phyloP scores from a whole-genome alignment of 2,888 invertebrate genomes.

The Plemyria rubiginata region DNA sequence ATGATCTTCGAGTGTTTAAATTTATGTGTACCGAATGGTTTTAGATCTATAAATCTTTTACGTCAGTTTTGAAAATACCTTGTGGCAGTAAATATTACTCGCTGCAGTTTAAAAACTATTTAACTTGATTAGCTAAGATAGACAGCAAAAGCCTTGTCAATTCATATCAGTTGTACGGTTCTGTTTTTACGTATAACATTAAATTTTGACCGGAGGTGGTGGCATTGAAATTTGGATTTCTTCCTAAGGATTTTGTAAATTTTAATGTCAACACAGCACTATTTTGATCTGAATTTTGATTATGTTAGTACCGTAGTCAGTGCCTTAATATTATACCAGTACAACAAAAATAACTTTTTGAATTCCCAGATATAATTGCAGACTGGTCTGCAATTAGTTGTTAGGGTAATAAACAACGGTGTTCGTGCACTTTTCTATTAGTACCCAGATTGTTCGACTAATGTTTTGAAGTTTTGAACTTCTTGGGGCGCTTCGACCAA shows the following conservation, averaged over 20 bases:
- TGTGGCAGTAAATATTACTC: conserved; percentile 5
- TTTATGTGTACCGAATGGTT: conserved; percentile 27
- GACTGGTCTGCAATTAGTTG: too few relatives aligned
- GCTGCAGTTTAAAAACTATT: conserved; percentile 17
- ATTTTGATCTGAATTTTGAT: not conserved
- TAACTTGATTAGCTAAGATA: conserved; percentile 14
- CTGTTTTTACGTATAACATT: conserved; percentile 14
- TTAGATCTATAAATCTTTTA: conserved; percentile 13
- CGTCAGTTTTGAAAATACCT: conserved; percentile 4
- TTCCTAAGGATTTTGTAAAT: not conserved
- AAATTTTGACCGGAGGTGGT: not conserved
- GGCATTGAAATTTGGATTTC: not conserved
- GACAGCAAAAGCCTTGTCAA: conserved; percentile 18
- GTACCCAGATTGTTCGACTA: not conserved
- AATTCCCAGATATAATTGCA: too few relatives aligned
- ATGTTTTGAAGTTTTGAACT: not conserved
- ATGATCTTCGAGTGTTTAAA: conserved; percentile 46
- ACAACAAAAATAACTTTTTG: too few relatives aligned
- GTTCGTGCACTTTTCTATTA: too few relatives aligned
- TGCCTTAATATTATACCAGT: too few relatives aligned
- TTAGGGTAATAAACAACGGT: too few relatives aligned
- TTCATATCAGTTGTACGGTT: conserved; percentile 17
- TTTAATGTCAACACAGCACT: not conserved
- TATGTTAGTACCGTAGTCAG: too few relatives aligned
- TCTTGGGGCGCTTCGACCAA: not conserved